Evolutionary conservation across 2,888 invertebrate species (phyloP), one percentile per base, ranked within the genome.

Genomic region (Leptopilina drosophilae): DNA sequence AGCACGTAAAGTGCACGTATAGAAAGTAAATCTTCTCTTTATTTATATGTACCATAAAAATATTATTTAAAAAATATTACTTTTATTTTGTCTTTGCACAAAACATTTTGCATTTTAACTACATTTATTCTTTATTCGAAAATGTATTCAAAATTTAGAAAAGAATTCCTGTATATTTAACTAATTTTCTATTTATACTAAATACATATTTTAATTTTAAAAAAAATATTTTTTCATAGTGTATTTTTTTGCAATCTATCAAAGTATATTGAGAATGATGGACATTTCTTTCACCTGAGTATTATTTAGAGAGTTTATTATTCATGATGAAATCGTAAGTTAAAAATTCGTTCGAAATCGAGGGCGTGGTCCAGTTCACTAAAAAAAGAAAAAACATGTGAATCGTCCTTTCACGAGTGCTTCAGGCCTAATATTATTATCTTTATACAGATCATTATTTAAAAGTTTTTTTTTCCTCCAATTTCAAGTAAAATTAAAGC

Each of bases 331-430:
- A 56, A 73, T 56, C 78, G 78, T 81, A 79, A 82, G 81, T 82
- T 83, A 82, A 82, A 82, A 83, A 82, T 82, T 78, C 69, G 78
- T 77, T 83, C 81, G 82, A 82, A 82, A 83, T 80, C 65, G 80
- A 82, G 78, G 83, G 83, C 80, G 83, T 80, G 83, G 83, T 82
- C 81, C 46, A 59, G 78, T 77, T 77, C 76, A 76, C 69, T 33
- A 78, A 83, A 82, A 83, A 82, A 49, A 49, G 11, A 49, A 49
- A 64, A 53, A 80, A 83, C 80, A 83, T 80, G 15, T 69, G 78
- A 77, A 76, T 78, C 82, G 78, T 84, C 83, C 82, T 84, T 84
- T 84, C 83, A 84, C 82, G 78, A 82, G 78, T 81, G 80, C 64
- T 78, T 75, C 64, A 76, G 26, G 69, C 75, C 15, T 59, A 5